Evolutionary conservation across 2,113 vertebrate genomes (phyloP).

Genomic region (Empidonax alnorum): DNA sequence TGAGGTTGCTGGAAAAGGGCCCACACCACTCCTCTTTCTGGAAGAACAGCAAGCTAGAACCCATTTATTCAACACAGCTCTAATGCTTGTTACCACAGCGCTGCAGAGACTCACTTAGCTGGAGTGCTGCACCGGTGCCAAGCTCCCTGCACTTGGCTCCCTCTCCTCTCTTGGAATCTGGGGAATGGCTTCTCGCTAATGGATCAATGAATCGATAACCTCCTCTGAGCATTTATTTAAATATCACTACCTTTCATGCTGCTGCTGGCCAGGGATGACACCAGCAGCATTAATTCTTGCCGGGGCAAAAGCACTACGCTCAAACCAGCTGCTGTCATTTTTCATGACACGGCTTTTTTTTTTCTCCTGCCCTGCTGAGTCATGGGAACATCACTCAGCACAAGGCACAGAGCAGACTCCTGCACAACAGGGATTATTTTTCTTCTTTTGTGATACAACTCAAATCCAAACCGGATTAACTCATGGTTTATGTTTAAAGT

Average conservation of each 20-base stretch:
- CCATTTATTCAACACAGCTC: background rate
- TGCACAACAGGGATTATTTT: background rate
- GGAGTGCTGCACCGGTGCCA: background rate
- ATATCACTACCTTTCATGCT: accelerated
- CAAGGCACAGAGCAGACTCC: background rate
- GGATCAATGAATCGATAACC: background rate
- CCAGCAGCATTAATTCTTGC: background rate
- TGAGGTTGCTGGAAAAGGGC: constrained; percentile 15
- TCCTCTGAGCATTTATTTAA: background rate
- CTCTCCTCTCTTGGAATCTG: accelerated
- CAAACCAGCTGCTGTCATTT: background rate
- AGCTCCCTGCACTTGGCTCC: background rate
- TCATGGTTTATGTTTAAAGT: accelerated
- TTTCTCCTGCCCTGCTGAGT: background rate
- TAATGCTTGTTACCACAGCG: accelerated
- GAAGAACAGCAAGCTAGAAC: background rate
- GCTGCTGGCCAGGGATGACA: background rate
- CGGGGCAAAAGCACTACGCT: accelerated
- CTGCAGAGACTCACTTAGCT: background rate
- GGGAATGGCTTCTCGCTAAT: background rate
- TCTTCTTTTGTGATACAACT: background rate
- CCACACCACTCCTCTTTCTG: background rate
- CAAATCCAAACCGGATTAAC: background rate
- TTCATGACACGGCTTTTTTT: accelerated
- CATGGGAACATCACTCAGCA: background rate